Percentiles rank a stretch among this genome's conserved stretches.
Evolutionary conservation across 2,888 invertebrate genomes (phyloP).

Genomic region (Corythucha ciliata): DNA sequence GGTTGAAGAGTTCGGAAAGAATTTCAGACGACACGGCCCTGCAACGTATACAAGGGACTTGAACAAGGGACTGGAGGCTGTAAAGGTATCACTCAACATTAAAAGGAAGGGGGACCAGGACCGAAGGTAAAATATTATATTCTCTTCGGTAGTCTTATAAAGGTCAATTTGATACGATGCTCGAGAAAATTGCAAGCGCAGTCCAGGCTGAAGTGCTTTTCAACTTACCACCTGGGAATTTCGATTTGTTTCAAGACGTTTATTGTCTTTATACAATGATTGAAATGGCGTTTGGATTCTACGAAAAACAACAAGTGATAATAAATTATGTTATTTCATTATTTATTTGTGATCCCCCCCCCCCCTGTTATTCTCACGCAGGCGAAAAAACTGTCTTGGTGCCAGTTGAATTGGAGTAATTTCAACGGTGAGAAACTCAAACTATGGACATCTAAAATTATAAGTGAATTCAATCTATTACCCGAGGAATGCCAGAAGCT

Average conservation of each 20-base stretch:
- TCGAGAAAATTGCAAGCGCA: constrained; percentile 8
- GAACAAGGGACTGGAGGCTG: constrained; percentile 4
- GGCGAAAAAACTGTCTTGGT: constrained; percentile 16
- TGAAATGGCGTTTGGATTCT: constrained; percentile 6
- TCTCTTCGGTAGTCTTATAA: constrained; percentile 6
- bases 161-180: constrained; percentile 13
- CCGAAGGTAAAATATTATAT: no score
- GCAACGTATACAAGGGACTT: constrained; percentile 15
- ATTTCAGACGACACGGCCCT: constrained; percentile 14
- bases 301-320: constrained; percentile 11
- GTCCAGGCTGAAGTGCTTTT: constrained; percentile 21
- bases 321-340: background rate
- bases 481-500: constrained; percentile 39
- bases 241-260: constrained; percentile 13
- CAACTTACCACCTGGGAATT: constrained; percentile 17
- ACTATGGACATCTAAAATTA: constrained; percentile 76
- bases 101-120: no score
- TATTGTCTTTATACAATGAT: constrained; percentile 1
- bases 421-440: constrained; percentile 52
- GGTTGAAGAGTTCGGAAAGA: constrained; percentile 15
- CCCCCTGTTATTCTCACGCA: background rate
- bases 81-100: no score
- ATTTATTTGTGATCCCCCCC: background rate
- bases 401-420: constrained; percentile 13
- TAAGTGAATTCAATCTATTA: constrained; percentile 67